phyloP scores from a whole-genome alignment of 2,797 vertebrate species.

The Pangasius macronema region DNA sequence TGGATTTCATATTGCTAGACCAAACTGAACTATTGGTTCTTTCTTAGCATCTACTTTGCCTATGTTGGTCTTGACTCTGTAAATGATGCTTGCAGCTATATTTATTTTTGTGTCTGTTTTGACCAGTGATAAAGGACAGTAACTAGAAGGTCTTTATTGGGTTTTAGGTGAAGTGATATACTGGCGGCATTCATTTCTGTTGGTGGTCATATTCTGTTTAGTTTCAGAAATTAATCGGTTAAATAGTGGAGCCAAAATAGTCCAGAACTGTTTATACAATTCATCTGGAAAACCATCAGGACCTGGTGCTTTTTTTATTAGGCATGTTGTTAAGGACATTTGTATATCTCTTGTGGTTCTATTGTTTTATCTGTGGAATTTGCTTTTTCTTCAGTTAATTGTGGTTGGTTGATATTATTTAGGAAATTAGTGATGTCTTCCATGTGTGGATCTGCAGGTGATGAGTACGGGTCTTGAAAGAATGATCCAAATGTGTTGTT shows the following conservation, averaged over 20 bases:
- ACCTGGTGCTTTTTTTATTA: slow-evolving; percentile 16
- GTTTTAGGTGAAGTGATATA: neutral
- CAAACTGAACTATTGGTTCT: too few relatives aligned
- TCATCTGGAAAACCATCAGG: neutral
- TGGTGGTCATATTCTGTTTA: neutral
- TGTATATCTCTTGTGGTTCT: neutral
- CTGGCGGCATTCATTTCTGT: neutral
- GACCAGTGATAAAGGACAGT: neutral
- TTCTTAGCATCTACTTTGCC: too few relatives aligned
- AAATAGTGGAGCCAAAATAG: slow-evolving; percentile 17
- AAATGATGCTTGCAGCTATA: too few relatives aligned
- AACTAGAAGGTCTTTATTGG: neutral
- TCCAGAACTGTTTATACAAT: slow-evolving; percentile 19
- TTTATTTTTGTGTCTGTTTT: slow-evolving; percentile 23
- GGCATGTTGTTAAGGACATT: neutral
- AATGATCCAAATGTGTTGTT: too few relatives aligned
- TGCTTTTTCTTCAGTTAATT: neutral
- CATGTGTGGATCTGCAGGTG: too few relatives aligned
- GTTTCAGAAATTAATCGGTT: neutral
- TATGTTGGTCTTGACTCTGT: too few relatives aligned
- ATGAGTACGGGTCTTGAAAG: too few relatives aligned
- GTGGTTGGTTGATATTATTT: neutral
- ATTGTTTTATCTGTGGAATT: neutral
- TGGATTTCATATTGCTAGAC: too few relatives aligned
- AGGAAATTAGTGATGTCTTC: too few relatives aligned